phyloP scores from a whole-genome alignment of 2,888 invertebrate species.

The Plebejus melissa region DNA sequence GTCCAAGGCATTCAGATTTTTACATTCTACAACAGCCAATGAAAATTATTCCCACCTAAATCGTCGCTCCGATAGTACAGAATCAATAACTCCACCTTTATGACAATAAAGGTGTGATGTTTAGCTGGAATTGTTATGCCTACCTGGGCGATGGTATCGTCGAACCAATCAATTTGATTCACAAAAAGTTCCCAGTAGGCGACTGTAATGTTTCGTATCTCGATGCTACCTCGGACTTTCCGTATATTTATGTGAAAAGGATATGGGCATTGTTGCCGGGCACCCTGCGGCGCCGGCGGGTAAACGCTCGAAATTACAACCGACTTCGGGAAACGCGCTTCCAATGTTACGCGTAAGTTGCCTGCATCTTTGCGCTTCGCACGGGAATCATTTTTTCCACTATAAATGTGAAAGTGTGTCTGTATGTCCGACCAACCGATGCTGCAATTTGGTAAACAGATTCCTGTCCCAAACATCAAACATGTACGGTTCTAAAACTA shows the following conservation, averaged over 20 bases:
- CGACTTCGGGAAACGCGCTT: slow-evolving; percentile 64
- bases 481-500: too few relatives aligned
- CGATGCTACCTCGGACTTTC: slow-evolving; percentile 74
- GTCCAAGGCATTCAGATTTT: not conserved
- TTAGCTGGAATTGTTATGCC: slow-evolving; percentile 29
- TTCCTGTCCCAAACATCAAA: too few relatives aligned
- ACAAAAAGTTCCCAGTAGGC: slow-evolving; percentile 74
- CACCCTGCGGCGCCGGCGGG: slow-evolving; percentile 68
- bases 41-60: not conserved
- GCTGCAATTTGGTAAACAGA: too few relatives aligned
- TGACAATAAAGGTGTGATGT: slow-evolving; percentile 2
- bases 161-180: slow-evolving; percentile 78
- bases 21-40: not conserved
- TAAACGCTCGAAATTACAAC: slow-evolving; percentile 78
- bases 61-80: not conserved
- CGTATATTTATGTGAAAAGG: slow-evolving; percentile 79
- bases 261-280: slow-evolving; percentile 74
- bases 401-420: not conserved
- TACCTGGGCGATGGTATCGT: slow-evolving; percentile 69
- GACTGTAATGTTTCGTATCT: slow-evolving; percentile 63
- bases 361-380: not conserved
- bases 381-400: too few relatives aligned
- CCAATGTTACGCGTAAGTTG: slow-evolving; percentile 70
- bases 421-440: too few relatives aligned
- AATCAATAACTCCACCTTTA: slow-evolving; percentile 9